phyloP scores from a whole-genome alignment of 2,113 vertebrate species.

The Corythaeola cristata region DNA sequence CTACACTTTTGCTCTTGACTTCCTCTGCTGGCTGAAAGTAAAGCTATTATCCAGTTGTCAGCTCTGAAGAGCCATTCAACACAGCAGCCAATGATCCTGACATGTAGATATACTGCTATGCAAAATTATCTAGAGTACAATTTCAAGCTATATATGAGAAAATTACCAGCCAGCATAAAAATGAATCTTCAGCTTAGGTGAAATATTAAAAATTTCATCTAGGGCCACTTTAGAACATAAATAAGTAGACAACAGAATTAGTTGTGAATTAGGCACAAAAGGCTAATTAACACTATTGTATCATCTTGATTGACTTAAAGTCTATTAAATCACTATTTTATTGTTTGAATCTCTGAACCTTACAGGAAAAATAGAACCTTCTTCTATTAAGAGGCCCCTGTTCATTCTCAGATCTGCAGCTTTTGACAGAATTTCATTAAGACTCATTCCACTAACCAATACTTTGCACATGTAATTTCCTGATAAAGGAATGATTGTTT shows the following conservation, averaged over 20 bases:
- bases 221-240: constrained; percentile 73
- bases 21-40: constrained; percentile 87
- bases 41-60: constrained; percentile 97
- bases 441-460: constrained; percentile 35
- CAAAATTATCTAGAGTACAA: constrained; percentile 74
- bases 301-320: constrained; percentile 70
- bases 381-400: constrained; percentile 49
- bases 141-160: constrained; percentile 75
- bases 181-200: constrained; percentile 60
- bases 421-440: constrained; percentile 62
- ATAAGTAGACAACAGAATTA: constrained; percentile 76
- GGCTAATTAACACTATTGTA: constrained; percentile 78
- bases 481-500: constrained; percentile 48
- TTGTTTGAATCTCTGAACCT: constrained; percentile 65
- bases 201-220: constrained; percentile 75
- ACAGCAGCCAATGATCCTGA: constrained; percentile 82
- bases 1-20: constrained; percentile 88
- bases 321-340: constrained; percentile 75
- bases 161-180: constrained; percentile 73
- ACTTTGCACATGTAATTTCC: constrained; percentile 57
- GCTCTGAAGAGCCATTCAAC: constrained; percentile 77
- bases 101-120: constrained; percentile 79
- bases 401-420: constrained; percentile 27
- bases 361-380: constrained; percentile 56
- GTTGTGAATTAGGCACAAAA: constrained; percentile 72